Evolutionary conservation across 2,113 vertebrate genomes (phyloP), one percentile per base, ranked within the genome.

Genomic region (Sterrhoptilus dennistouni): DNA sequence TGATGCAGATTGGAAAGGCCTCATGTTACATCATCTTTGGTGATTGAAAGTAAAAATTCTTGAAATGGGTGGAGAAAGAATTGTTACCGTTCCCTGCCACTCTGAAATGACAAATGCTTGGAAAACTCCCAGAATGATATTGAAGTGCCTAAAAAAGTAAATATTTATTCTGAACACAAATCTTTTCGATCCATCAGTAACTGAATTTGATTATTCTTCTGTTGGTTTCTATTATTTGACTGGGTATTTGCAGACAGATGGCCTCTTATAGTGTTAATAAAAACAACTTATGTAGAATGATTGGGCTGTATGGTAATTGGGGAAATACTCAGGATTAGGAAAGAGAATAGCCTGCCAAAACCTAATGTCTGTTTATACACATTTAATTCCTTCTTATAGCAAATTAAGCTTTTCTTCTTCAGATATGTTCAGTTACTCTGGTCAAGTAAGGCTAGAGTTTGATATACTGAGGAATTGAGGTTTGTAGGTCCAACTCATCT

Each of bases 231-330:
- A 49, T 92, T 94, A 91, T 93, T 93, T 94, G 42, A 80, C 61
- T 90, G 87, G 35, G 59, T 90, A 72, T 96, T 81, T 89, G 91
- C 84, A 90, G 93, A 93, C 95, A 97, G 93, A 96, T 97, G 94
- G 93, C 72, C 76, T 96, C 89, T 74, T 83, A 47, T 33, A 83
- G 82, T 93, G 82, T 96, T 96, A 88, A 94, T 96, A 94, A 93
- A 97, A 97, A 96, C 92, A 90, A 92, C 93, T 95, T 95, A 68
- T 82, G 53, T 76, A 72, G 71, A 82, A 65, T 25, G 64, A 96
- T 68, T 75, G 66, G 88, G 87, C 64, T 96, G 52, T 93, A 75
- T 72, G 74, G 25, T 93, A 92, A 87, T 38, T 92, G 88, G 90
- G 86, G 69, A 96, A 86, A 95, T 93, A 89, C 40, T 90, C 86